Evolutionary conservation across 2,888 invertebrate species (phyloP).

Genomic region (Boloria selene): DNA sequence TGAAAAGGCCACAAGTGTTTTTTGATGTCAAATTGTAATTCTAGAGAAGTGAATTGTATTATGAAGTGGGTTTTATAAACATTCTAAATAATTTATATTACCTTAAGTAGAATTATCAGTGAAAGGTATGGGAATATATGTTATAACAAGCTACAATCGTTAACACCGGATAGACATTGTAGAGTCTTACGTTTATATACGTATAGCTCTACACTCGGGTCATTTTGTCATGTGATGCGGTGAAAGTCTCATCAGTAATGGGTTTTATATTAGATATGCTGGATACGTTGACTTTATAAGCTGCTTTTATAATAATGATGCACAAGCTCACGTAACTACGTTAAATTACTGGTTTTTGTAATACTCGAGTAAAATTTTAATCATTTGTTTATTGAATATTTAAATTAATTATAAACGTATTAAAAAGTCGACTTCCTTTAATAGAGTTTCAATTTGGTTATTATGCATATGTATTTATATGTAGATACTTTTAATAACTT

Average conservation of each 20-base stretch:
- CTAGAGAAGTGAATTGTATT: conserved; percentile 3
- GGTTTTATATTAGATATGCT: conserved; percentile 31
- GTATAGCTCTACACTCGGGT: conserved; percentile 21
- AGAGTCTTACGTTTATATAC: conserved; percentile 5
- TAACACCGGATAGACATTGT: background rate
- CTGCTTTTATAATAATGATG: conserved; percentile 6
- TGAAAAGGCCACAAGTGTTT: conserved; percentile 9
- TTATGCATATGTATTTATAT: too few relatives aligned
- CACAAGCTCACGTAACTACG: conserved; percentile 8
- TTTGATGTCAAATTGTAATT: background rate
- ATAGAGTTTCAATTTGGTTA: too few relatives aligned
- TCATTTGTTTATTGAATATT: too few relatives aligned
- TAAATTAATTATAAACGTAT: too few relatives aligned
- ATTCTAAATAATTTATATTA: conserved; percentile 3
- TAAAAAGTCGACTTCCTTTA: too few relatives aligned
- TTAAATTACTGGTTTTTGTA: too few relatives aligned
- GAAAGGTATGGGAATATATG: conserved; percentile 24
- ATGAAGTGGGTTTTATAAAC: background rate
- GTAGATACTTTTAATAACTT: too few relatives aligned
- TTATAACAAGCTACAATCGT: conserved; percentile 8
- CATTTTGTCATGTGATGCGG: conserved; percentile 39
- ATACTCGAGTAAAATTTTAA: too few relatives aligned
- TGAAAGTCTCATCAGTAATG: conserved; percentile 42
- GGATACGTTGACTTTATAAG: conserved; percentile 21
- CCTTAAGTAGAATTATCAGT: conserved; percentile 10